Base-by-base conservation (phyloP, 2,113 vertebrate species). In the Dissostichus mawsoni region DNA sequence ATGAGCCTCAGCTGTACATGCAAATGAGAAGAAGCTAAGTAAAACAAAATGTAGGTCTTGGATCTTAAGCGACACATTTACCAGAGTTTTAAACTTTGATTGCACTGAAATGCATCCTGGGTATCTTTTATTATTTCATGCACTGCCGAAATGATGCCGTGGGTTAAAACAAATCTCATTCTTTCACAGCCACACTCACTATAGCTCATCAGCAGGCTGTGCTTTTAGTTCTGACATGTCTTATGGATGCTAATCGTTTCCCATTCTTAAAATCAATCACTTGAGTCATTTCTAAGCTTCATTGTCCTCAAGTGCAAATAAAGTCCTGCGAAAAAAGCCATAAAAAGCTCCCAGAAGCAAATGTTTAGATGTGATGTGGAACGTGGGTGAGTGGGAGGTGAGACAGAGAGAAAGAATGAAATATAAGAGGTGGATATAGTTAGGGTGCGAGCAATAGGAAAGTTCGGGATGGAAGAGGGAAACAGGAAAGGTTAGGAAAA, bases 361-460 rank as follows among this genome's bases (percentile, higher is more conserved):
- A 45, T 11, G 4, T 11, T 1, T 17, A 8, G 63, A 12, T 0
- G n/a, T 47, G 58, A 57, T 1, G n/a, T 25, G 5, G 59, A 41
- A 14, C 14, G 5, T n/a, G 55, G 36, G 56, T 68, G 81, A 84
- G 81, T 64, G 81, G 62, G 66, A 51, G 56, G 53, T 17, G 76
- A 79, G 58, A 72, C 25, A n/a, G 52, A 33, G 20, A 47, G 62
- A 11, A 56, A 29, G 29, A 29, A 50, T 1, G 48, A 14, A 52
- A 52, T 4, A 5, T 5, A 14, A 55, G 47, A 81, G 74, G 8
- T 8, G 2, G 2, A 8, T 6, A 25, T 17, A 17, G 1, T 50
- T 20, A 6, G 33, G 41, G 62, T 33, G 51, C 72, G 64, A 57
- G 65, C 29, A 45, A 25, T 14, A 23, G 16, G 20, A 71, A 2